Conservation (phyloP, 2,888 invertebrate species). For the Isotomurus palustris region DNA sequence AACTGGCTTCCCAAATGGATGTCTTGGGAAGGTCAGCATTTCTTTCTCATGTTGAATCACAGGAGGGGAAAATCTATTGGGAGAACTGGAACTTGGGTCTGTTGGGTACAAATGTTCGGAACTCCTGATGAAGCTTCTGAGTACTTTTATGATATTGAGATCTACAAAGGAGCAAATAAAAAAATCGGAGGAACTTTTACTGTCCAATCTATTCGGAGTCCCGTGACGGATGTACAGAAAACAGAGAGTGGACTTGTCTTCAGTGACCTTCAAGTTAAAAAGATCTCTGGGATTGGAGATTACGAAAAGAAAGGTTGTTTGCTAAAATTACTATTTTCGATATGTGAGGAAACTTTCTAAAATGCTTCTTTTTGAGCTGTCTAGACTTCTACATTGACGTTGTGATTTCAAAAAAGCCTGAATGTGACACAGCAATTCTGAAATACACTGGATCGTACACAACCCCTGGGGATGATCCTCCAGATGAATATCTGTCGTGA, state of each 20-base stretch:
- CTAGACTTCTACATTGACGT: constrained; percentile 7
- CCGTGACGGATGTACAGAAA: constrained; percentile 23
- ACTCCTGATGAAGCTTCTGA: constrained; percentile 21
- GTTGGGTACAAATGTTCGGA: constrained; percentile 39
- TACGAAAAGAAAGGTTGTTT: constrained; percentile 14
- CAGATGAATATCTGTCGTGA: too few relatives aligned
- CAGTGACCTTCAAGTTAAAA: constrained; percentile 13
- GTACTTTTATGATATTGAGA: constrained; percentile 28
- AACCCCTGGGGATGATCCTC: too few relatives aligned
- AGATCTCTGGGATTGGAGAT: constrained; percentile 16
- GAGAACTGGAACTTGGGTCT: constrained; percentile 25
- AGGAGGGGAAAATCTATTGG: background rate
- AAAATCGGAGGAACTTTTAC: constrained; percentile 27
- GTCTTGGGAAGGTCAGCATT: constrained; percentile 23
- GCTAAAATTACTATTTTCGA: background rate
- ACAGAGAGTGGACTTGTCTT: constrained; percentile 12
- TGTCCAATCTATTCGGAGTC: constrained; percentile 28
- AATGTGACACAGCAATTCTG: too few relatives aligned
- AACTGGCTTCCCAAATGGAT: constrained; percentile 38
- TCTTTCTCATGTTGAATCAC: constrained; percentile 32
- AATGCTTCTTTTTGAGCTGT: too few relatives aligned
- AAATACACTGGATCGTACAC: background rate
- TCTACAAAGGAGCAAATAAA: constrained; percentile 14
- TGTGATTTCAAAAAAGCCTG: background rate
- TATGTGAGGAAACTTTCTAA: background rate